Percentiles rank a stretch among this genome's conserved stretches.
Evolutionary conservation across 2,888 invertebrate genomes (phyloP).

Genomic region (Glaucopsyche alexis): DNA sequence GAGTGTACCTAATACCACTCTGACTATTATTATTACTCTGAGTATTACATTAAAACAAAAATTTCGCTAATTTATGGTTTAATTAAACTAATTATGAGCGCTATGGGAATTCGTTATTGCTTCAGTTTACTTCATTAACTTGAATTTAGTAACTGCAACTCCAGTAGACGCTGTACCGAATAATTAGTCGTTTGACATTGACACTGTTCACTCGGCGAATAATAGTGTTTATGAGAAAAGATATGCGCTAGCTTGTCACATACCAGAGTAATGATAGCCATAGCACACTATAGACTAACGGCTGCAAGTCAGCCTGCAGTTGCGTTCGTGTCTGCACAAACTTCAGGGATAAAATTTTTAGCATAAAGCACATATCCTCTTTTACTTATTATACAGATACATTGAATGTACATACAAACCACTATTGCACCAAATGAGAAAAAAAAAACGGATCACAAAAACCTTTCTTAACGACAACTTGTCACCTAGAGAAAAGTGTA

Average conservation of each 20-base stretch:
- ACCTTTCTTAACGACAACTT: too few relatives aligned
- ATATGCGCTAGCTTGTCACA: background rate
- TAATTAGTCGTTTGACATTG: constrained; percentile 23
- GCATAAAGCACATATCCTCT: too few relatives aligned
- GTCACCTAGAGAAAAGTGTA: too few relatives aligned
- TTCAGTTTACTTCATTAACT: constrained; percentile 21
- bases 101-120: constrained; percentile 18
- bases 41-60: background rate
- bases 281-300: background rate
- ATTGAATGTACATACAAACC: too few relatives aligned
- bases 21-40: too few relatives aligned
- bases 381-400: too few relatives aligned
- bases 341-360: too few relatives aligned
- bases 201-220: constrained; percentile 25
- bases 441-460: too few relatives aligned
- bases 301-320: background rate
- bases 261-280: background rate
- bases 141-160: background rate
- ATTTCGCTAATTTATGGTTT: background rate
- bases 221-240: constrained; percentile 20
- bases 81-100: constrained; percentile 3
- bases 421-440: too few relatives aligned
- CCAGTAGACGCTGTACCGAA: background rate
- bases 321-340: too few relatives aligned
- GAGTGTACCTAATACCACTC: too few relatives aligned